A percentile compares a stretch with the other conserved stretches of the same genome.
phyloP scores from a whole-genome alignment of 1,140 invertebrate genomes.

The Hylyphantes graminicola region DNA sequence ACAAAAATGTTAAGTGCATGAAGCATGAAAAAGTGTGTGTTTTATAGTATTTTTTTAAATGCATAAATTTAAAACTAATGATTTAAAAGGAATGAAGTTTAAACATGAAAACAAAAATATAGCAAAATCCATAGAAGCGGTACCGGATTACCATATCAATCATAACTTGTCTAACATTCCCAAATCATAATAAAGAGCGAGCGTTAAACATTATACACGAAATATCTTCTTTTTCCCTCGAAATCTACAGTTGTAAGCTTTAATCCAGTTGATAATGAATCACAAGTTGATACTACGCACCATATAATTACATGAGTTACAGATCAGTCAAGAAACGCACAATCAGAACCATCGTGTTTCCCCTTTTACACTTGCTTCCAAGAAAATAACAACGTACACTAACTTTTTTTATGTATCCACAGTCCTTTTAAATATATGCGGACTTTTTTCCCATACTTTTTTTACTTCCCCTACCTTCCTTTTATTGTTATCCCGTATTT shows the following conservation, averaged over 20 bases:
- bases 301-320: conserved; percentile 49
- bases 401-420: conserved; percentile 25
- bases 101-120: no score
- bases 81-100: no score
- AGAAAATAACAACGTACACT: conserved; percentile 46
- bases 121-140: no score
- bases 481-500: conserved; percentile 20
- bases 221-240: conserved; percentile 23
- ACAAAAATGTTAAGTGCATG: no score
- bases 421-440: conserved; percentile 47
- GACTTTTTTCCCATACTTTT: conserved; percentile 16
- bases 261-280: conserved; percentile 47
- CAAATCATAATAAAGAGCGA: neutral
- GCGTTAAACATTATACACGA: neutral
- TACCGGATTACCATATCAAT: no score
- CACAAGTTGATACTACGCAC: conserved; percentile 10
- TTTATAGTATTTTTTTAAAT: no score
- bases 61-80: no score
- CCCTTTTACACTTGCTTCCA: conserved; percentile 42
- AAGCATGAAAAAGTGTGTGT: no score
- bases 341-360: conserved; percentile 35
- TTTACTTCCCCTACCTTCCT: conserved; percentile 11
- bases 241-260: conserved; percentile 44
- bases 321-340: conserved; percentile 38
- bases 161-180: neutral